Evolutionary conservation across 1,140 invertebrate species (phyloP), one percentile per base, ranked within the genome.

Genomic region (Cydia pomonella): DNA sequence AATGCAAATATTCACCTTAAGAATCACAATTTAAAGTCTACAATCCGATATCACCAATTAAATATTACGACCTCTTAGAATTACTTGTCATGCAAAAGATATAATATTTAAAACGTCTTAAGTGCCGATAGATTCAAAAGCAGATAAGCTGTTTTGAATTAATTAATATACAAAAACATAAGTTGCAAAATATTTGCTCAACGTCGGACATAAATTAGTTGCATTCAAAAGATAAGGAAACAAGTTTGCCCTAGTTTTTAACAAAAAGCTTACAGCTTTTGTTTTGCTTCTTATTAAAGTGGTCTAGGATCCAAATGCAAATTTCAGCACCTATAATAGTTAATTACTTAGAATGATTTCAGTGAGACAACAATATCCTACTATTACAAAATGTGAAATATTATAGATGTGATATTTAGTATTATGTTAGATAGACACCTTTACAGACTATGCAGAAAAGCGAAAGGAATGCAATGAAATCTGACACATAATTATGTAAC

Each of bases 191-290:
- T 59, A 59, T 59, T 59, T 59, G 53, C 53, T 3, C 21, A 59
- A n/a, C n/a, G 18, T 21, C n/a, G 7, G 50, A 59, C 18, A 59
- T 23, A 23, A 59, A 59, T 59, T 59, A 21, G 18, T 23, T 12
- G 21, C 21, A 23, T 23, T 59, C 53, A 59, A 59, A 59, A 59
- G 53, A 59, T 59, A 59, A 59, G 53, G 53, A 59, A 59, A 59
- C 53, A 59, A 59, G 53, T 59, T 2, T 59, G 53, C 18, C 53
- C 53, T 59, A 59, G 21, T 59, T 59, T 59, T 23, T 18, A 59
- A 59, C 53, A 59, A 59, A 23, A 59, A 59, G 53, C 53, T 59
- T 7, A 12, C 9, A 23, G 21, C 21, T 59, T 59, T 23, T 59
- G 53, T 59, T 23, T 59, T 23, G 9, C 1, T 10, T 3, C 21